These are phyloP conservation scores for Phyto melanocephala DNA, from an alignment of 2,888 invertebrate genomes.

Conservation along the genomic window DNA sequence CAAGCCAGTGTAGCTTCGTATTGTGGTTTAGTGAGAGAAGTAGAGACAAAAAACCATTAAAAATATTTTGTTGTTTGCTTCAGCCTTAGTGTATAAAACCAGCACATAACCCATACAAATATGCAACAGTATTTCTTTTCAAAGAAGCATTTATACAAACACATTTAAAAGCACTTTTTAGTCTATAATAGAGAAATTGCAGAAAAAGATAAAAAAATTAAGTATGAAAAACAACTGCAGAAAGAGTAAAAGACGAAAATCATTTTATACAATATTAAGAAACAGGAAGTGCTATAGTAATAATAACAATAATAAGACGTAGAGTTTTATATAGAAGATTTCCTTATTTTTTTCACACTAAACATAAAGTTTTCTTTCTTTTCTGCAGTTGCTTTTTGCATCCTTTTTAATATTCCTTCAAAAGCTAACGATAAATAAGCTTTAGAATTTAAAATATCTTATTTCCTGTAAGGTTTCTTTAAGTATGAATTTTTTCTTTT, in stretches of 20 bases:
- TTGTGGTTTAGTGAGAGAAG: neutral
- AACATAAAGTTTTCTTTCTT: neutral
- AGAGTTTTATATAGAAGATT: constrained; percentile 16
- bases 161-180: neutral
- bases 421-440: constrained; percentile 13
- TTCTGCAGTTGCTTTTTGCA: neutral
- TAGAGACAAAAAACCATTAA: constrained; percentile 22
- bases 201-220: neutral
- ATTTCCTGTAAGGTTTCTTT: constrained; percentile 22
- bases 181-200: neutral
- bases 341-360: constrained; percentile 1
- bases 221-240: neutral
- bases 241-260: neutral
- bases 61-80: constrained; percentile 38
- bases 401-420: neutral
- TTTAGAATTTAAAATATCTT: constrained; percentile 38
- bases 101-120: constrained; percentile 14
- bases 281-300: constrained; percentile 37
- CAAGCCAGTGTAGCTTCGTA: neutral
- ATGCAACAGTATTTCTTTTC: constrained; percentile 46
- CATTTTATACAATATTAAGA: constrained; percentile 4
- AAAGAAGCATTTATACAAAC: neutral
- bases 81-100: constrained; percentile 26
- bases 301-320: constrained; percentile 28
- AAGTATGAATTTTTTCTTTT: neutral